Conservation (phyloP, 2,113 vertebrate genomes). For the Triplophysa dalaica region DNA sequence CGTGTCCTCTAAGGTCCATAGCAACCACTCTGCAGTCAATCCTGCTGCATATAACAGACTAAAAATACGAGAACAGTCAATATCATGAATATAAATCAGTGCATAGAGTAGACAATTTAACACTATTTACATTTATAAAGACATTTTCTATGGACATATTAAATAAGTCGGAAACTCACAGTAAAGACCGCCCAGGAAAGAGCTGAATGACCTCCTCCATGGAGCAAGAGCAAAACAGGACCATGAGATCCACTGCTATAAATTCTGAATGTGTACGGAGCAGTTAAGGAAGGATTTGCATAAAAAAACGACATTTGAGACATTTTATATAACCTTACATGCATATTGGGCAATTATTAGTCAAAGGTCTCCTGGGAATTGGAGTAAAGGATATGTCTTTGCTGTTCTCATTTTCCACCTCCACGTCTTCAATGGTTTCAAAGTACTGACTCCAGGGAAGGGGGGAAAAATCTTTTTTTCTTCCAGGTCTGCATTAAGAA, state of each 20-base stretch:
- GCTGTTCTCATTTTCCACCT: conserved; percentile 88
- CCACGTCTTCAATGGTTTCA: conserved; percentile 93
- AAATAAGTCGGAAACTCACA: conserved; percentile 70
- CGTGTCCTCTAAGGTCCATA: conserved; percentile 91
- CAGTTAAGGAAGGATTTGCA: conserved; percentile 78
- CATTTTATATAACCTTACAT: not conserved
- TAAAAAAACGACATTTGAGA: not conserved
- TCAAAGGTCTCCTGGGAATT: not conserved
- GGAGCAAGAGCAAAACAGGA: conserved; percentile 89
- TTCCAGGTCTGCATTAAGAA: conserved; percentile 82
- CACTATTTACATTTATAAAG: not conserved
- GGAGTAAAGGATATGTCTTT: conserved; percentile 94
- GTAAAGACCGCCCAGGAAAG: conserved; percentile 98
- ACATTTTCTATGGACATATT: not conserved
- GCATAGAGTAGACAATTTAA: not conserved
- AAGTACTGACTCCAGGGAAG: conserved; percentile 96
- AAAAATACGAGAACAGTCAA: conserved; percentile 43
- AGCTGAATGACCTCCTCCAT: conserved; percentile 96
- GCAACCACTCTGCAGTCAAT: conserved; percentile 93
- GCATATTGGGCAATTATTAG: not conserved
- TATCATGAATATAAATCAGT: not conserved
- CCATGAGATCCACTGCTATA: conserved; percentile 92
- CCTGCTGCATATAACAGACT: conserved; percentile 89
- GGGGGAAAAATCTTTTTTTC: conserved; percentile 90
- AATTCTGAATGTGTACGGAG: conserved; percentile 91